These are phyloP conservation scores for Palaemon carinicauda DNA, from an alignment of 1,140 invertebrate species.

Conservation along the genomic window DNA sequence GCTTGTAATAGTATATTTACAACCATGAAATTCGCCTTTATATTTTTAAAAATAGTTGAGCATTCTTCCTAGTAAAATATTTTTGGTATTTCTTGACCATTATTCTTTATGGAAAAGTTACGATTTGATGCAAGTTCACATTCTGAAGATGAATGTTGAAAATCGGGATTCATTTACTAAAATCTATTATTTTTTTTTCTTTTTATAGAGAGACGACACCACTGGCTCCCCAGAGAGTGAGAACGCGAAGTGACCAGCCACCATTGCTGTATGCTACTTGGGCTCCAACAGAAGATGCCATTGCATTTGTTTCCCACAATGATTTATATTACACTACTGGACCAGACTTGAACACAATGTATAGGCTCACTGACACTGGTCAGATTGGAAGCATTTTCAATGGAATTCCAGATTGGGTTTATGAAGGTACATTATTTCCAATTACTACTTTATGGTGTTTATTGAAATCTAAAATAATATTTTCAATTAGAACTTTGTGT, in stretches of 20 bases:
- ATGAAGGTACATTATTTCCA: slow-evolving; percentile 75
- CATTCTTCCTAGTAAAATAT: no score
- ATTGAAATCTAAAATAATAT: no score
- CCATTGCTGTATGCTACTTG: slow-evolving; percentile 70
- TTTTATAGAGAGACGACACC: slow-evolving; percentile 39
- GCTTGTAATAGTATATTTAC: not conserved
- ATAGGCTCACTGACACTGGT: slow-evolving; percentile 69
- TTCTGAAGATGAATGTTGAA: not conserved
- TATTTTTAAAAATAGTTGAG: no score
- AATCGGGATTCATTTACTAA: not conserved
- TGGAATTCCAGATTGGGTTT: slow-evolving; percentile 83
- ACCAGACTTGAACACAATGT: slow-evolving; percentile 54
- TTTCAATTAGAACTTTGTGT: no score
- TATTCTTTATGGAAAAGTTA: not conserved
- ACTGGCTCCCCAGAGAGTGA: slow-evolving; percentile 52
- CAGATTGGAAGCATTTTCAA: slow-evolving; percentile 77
- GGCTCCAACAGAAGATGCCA: slow-evolving; percentile 75
- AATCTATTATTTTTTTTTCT: not conserved
- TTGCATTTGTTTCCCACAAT: slow-evolving; percentile 81
- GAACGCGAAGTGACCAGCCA: slow-evolving; percentile 66
- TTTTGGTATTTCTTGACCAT: no score
- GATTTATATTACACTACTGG: slow-evolving; percentile 78
- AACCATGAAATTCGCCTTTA: no score
- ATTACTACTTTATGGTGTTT: not conserved
- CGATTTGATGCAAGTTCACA: not conserved